Percentiles rank a stretch among this genome's conserved stretches.
Evolutionary conservation across 92 coral and sea anemone genomes (phyloP).

Genomic region (Metridium senile): DNA sequence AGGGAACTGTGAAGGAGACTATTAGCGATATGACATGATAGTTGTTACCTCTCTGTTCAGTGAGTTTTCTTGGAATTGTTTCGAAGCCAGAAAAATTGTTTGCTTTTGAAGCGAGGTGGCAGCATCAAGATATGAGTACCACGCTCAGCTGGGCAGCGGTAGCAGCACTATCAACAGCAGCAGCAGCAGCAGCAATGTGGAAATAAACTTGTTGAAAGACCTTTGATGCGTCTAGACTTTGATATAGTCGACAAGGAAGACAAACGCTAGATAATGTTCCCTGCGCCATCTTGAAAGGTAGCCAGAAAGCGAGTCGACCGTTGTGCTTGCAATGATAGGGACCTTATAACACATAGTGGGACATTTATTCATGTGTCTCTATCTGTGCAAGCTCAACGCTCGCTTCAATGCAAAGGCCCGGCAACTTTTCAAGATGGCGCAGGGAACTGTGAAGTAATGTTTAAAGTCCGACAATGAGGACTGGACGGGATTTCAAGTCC

Average conservation of each 20-base stretch:
- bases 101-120: conserved; percentile 37
- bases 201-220: conserved; percentile 32
- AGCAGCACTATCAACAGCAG: conserved; percentile 6
- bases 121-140: conserved; percentile 32
- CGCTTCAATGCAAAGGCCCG: too few species aligned
- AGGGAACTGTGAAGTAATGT: too few species aligned
- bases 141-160: conserved; percentile 19
- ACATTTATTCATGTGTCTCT: too few species aligned
- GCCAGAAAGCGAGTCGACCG: too few species aligned
- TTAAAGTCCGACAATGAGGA: too few species aligned
- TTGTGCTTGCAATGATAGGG: too few species aligned
- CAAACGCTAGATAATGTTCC: neutral
- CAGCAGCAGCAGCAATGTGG: conserved; percentile 4
- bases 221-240: neutral
- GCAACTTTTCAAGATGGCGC: too few species aligned
- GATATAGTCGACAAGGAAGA: neutral
- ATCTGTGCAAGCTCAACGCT: too few species aligned
- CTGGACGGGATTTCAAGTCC: too few species aligned
- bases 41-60: neutral
- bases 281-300: too few species aligned
- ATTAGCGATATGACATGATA: neutral
- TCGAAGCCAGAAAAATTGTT: conserved; percentile 19
- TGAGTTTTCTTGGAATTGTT: conserved; percentile 4
- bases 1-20: too few species aligned
- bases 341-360: too few species aligned